Base-by-base conservation (phyloP, 2,888 invertebrate genomes). In the Onchidella celtica region DNA sequence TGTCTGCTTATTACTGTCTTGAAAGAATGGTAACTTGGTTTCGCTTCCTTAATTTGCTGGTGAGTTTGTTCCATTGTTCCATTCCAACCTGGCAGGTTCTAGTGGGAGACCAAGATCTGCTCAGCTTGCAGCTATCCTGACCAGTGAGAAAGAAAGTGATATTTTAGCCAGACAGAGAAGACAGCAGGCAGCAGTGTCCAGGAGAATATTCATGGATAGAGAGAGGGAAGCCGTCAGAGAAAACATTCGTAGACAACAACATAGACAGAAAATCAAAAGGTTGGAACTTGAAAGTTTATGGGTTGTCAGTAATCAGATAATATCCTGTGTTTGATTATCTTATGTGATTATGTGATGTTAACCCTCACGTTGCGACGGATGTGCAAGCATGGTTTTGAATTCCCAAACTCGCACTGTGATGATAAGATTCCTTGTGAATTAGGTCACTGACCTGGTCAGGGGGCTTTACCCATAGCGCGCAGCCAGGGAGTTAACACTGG, bases 161-260 rank as follows among this genome's bases (percentile, higher is more conserved):
- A 89, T 89, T 72, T 87, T 88, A 32, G 84, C 85, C 29, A 85
- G 88, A 21, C 89, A 89, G 66, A 85, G 86, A 73, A 86, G 85
- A 36, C 92, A 93, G 82, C 89, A 91, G 36, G 91, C 90, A 6
- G 88, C 91, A 80, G 57, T 80, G 29, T 92, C 90, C 82, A 85
- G 92, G 29, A 86, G 92, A 14, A 87, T 92, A 27, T 93, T 91
- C 83, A 93, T 92, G 91, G 92, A 93, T 83, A 88, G 91, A 14
- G 93, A 93, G 81, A 81, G 92, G 63, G 92, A 92, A 84, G 90
- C 92, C 73, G 92, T 92, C n/a, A 92, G 92, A 81, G 92, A 92
- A 79, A 91, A 90, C 79, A 85, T 88, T n/a, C 82, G 90, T 14
- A 80, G 89, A 76, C 88, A 89, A 74, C 87, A 90, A 65, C 92